phyloP scores from a whole-genome alignment of 53 echinoderm and acorn worm genomes.

The Holothuria leucospilota region DNA sequence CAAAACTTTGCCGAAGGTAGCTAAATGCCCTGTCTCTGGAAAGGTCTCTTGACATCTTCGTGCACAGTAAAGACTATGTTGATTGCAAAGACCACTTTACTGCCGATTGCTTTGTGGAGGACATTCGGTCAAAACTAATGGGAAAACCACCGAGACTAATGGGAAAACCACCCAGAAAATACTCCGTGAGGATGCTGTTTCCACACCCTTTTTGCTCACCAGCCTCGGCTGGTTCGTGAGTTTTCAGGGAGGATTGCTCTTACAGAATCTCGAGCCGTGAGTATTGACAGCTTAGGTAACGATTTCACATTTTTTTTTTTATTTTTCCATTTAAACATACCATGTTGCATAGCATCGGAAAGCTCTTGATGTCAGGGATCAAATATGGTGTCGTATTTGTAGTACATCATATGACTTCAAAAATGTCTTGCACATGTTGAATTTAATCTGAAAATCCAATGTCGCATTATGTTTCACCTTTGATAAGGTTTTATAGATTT shows the following conservation, averaged over 20 bases:
- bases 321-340: too few relatives aligned
- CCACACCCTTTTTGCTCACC: conserved; percentile 49
- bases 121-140: conserved; percentile 57
- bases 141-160: conserved; percentile 25
- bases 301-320: too few relatives aligned
- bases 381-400: too few relatives aligned
- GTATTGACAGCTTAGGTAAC: neutral
- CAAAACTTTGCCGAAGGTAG: too few relatives aligned
- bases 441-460: too few relatives aligned
- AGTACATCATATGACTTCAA: too few relatives aligned
- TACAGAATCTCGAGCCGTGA: conserved; percentile 4
- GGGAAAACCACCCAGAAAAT: too few relatives aligned
- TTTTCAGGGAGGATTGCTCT: neutral
- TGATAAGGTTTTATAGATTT: too few relatives aligned
- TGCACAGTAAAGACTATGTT: conserved; percentile 36
- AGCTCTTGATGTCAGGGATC: too few relatives aligned
- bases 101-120: conserved; percentile 51
- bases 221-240: conserved; percentile 19
- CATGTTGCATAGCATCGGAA: too few relatives aligned
- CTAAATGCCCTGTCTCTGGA: conserved; percentile 55
- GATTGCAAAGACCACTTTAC: conserved; percentile 69
- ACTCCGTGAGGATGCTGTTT: conserved; percentile 63
- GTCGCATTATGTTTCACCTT: too few relatives aligned
- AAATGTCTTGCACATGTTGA: too few relatives aligned
- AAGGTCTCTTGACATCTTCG: conserved; percentile 52